Conservation (phyloP, 2,888 invertebrate species). For the Chesias legatella region DNA sequence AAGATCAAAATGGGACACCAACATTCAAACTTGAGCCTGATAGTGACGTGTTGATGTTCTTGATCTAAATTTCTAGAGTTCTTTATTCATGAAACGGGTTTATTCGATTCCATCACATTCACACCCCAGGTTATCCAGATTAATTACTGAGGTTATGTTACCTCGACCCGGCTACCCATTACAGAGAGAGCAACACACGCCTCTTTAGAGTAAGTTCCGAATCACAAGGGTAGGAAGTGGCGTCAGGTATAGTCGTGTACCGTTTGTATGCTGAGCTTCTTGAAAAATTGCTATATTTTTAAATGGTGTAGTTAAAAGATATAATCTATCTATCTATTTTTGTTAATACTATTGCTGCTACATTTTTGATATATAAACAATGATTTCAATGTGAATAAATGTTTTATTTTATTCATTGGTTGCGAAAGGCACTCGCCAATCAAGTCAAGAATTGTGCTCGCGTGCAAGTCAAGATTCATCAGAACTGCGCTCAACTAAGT, state of each 20-base stretch:
- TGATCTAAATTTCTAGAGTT: too few relatives aligned
- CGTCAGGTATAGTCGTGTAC: too few relatives aligned
- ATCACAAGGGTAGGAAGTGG: slow-evolving; percentile 73
- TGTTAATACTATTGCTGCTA: too few relatives aligned
- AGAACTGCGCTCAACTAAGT: slow-evolving; percentile 22
- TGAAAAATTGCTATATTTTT: too few relatives aligned
- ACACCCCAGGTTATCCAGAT: slow-evolving; percentile 39
- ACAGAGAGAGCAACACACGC: slow-evolving; percentile 61
- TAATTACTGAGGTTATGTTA: slow-evolving; percentile 72
- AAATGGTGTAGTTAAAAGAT: slow-evolving; percentile 71
- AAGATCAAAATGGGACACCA: too few relatives aligned
- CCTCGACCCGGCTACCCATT: slow-evolving; percentile 60
- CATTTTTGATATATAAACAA: neutral
- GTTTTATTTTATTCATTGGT: slow-evolving; percentile 18
- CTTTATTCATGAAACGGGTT: too few relatives aligned
- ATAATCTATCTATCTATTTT: too few relatives aligned
- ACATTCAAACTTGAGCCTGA: too few relatives aligned
- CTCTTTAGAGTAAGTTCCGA: slow-evolving; percentile 69
- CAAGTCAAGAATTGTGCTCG: slow-evolving; percentile 42
- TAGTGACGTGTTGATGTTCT: too few relatives aligned
- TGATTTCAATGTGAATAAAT: slow-evolving; percentile 2
- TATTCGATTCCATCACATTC: slow-evolving; percentile 12
- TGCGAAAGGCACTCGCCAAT: slow-evolving; percentile 28
- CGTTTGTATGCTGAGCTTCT: too few relatives aligned
- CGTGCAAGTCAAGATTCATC: slow-evolving; percentile 59